Evolutionary conservation across 2,888 invertebrate genomes (phyloP).

Genomic region (Rotaria socialis): DNA sequence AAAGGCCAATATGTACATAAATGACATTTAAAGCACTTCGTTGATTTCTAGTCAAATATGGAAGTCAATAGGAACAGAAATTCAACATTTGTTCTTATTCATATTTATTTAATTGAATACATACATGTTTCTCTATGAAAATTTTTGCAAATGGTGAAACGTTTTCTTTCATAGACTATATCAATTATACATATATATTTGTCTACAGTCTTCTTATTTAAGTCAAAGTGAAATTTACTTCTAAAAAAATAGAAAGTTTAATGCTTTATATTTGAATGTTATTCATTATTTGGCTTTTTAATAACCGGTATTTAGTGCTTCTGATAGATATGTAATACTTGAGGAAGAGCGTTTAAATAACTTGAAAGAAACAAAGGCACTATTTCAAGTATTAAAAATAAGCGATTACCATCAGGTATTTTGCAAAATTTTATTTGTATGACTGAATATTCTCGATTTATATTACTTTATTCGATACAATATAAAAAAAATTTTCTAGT

Average conservation of each 20-base stretch:
- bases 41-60: not conserved
- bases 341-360: too few relatives aligned
- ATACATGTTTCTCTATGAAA: not conserved
- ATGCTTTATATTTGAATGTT: not conserved
- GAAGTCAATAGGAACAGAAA: not conserved
- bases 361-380: too few relatives aligned
- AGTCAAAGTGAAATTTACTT: not conserved
- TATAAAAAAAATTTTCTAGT: too few relatives aligned
- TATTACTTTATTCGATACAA: not conserved
- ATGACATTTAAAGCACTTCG: not conserved
- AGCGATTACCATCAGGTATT: not conserved
- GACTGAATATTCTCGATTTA: not conserved
- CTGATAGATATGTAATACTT: too few relatives aligned
- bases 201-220: not conserved
- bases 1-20: not conserved
- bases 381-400: too few relatives aligned
- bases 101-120: slow-evolving; percentile 13
- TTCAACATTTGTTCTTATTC: not conserved
- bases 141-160: not conserved
- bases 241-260: not conserved
- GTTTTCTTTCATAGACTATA: not conserved
- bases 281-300: too few relatives aligned
- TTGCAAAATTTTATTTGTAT: not conserved
- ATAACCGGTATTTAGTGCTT: too few relatives aligned
- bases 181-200: not conserved